Evolutionary conservation across 2,888 invertebrate genomes (phyloP), one percentile per base, ranked within the genome.

Genomic region (Corbicula japonica): DNA sequence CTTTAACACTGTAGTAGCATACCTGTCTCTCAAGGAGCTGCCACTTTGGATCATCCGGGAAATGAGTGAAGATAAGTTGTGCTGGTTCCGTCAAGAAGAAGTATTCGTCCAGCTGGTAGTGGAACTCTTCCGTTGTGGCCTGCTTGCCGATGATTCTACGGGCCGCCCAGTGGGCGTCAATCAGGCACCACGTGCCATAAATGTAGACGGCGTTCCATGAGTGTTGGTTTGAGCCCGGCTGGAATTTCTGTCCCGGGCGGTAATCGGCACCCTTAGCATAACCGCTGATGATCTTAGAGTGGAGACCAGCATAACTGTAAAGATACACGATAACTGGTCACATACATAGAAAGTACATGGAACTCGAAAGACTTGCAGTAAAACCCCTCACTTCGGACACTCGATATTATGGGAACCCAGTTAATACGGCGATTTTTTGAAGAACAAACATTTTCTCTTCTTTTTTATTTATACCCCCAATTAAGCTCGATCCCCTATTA

Each of bases 211-310:
- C 92, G 61, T 93, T 93, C 93, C 93, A 93, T 4, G 93, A 92
- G 84, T 93, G 93, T 83, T 93, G 92, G 76, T 92, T 93, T 63
- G 91, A 88, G 8, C 92, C 92, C 0, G 91, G 92, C n/a, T 89
- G 87, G 83, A 93, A 93, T 74, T 89, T 91, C 91, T 92, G 92
- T 30, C 93, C 93, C 6, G 93, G 93, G 63, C 88, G 86, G 85
- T 93, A 93, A 84, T 93, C 93, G 2, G 93, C 93, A 30, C 93
- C 93, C 80, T 93, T 93, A 10, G 93, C 93, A 82, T 91, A 93
- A 12, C 93, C 93, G 84, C 91, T 92, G 85, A 93, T 91, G 56
- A 93, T 92, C 85, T 92, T 91, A 68, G 93, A 93, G 87, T 93
- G 93, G 10, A 93, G 88, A 32, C 93, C 93, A 63, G 93, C 93